These are phyloP conservation scores for Hippotragus niger DNA, from an alignment of 2,113 vertebrate genomes.

Conservation along the genomic window DNA sequence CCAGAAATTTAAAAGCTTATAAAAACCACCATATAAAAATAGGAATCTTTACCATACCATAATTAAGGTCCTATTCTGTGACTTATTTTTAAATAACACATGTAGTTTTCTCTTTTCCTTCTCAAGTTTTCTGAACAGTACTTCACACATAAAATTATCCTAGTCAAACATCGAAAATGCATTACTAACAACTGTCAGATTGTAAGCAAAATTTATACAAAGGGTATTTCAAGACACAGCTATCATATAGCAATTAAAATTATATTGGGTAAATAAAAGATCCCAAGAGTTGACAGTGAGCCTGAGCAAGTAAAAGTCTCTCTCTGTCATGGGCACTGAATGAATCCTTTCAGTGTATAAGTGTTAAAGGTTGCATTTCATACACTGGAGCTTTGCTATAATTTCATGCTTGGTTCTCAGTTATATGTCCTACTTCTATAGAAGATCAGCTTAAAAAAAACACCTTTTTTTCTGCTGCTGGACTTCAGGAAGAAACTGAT, in stretches of 20 bases:
- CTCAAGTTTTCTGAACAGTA: slow-evolving; percentile 57
- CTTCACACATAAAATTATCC: slow-evolving; percentile 56
- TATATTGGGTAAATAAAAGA: slow-evolving; percentile 25
- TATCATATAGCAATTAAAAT: slow-evolving; percentile 50
- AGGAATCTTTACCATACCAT: slow-evolving; percentile 67
- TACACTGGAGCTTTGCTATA: neutral
- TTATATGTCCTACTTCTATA: neutral
- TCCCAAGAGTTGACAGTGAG: neutral
- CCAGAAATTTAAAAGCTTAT: slow-evolving; percentile 77
- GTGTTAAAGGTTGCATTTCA: neutral
- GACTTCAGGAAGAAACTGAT: neutral
- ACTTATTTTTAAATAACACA: slow-evolving; percentile 76
- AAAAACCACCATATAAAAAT: slow-evolving; percentile 69
- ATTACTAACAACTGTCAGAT: slow-evolving; percentile 44
- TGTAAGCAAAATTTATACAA: slow-evolving; percentile 61
- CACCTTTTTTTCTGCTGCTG: neutral
- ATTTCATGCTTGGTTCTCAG: neutral
- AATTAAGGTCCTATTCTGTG: slow-evolving; percentile 74
- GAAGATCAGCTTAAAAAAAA: neutral
- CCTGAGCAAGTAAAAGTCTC: neutral
- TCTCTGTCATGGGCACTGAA: neutral
- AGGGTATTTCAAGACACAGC: slow-evolving; percentile 13
- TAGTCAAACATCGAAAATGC: slow-evolving; percentile 42
- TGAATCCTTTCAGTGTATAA: neutral
- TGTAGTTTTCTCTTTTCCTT: slow-evolving; percentile 69